phyloP scores from a whole-genome alignment of 2,797 vertebrate species.

The Sebastes goodei region DNA sequence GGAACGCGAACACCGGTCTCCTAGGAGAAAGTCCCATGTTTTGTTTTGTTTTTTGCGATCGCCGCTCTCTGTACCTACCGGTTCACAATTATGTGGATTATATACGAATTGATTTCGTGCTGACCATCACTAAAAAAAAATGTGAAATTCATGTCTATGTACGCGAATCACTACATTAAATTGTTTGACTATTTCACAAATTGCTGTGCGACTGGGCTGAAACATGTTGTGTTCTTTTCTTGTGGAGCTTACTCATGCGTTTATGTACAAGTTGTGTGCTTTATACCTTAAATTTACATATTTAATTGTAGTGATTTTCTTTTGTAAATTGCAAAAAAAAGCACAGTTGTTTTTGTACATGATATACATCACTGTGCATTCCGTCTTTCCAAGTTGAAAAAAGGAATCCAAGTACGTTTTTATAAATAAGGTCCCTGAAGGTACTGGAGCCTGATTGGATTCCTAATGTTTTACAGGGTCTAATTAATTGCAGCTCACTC shows the following conservation, averaged over 20 bases:
- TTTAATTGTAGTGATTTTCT: not conserved
- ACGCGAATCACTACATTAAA: accelerated
- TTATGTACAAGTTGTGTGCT: not conserved
- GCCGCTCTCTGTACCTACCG: accelerated
- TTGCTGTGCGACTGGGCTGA: too few species aligned
- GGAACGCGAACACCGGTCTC: too few species aligned
- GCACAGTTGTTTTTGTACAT: not conserved
- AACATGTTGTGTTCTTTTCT: not conserved
- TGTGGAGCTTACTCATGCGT: too few species aligned
- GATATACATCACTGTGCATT: slow-evolving; percentile 1
- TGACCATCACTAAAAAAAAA: too few species aligned
- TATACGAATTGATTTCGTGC: too few species aligned
- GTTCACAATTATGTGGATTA: too few species aligned
- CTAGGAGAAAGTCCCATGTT: too few species aligned
- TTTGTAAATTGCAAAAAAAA: not conserved
- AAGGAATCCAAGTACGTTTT: slow-evolving; percentile 39
- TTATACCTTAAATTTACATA: not conserved
- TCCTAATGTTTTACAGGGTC: slow-evolving; percentile 58
- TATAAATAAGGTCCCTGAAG: slow-evolving; percentile 49
- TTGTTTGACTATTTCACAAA: too few species aligned
- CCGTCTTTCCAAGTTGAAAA: slow-evolving; percentile 10
- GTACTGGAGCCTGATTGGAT: slow-evolving; percentile 51
- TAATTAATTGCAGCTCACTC: slow-evolving; percentile 69
- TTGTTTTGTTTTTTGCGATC: accelerated
- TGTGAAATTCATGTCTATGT: too few species aligned